Evolutionary conservation across 2,113 vertebrate species (phyloP).

Genomic region (Oxyura jamaicensis): DNA sequence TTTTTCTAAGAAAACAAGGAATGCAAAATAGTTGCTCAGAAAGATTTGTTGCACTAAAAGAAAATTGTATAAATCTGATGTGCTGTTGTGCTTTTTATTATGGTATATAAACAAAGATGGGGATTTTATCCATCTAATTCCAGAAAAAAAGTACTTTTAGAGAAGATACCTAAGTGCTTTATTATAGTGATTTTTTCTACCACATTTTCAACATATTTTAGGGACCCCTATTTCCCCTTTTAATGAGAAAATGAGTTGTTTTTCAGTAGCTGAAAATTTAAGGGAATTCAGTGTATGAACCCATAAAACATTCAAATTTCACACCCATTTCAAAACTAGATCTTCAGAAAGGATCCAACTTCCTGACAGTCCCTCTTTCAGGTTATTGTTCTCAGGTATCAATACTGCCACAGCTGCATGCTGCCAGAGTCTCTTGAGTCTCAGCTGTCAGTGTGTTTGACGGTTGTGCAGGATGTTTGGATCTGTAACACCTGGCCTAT

Average conservation of each 20-base stretch:
- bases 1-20: not conserved
- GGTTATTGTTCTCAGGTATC: not conserved
- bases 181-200: not conserved
- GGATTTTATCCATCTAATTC: not conserved
- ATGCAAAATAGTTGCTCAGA: not conserved
- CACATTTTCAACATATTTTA: not conserved
- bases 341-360: not conserved
- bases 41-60: not conserved
- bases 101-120: not conserved
- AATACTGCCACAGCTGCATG: not conserved
- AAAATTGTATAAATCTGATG: not conserved
- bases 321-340: not conserved
- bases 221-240: not conserved
- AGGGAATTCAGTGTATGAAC: not conserved
- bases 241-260: not conserved
- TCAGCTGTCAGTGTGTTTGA: not conserved
- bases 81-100: not conserved
- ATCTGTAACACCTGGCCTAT: not conserved
- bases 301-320: not conserved
- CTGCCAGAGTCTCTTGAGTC: not conserved
- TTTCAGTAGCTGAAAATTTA: not conserved
- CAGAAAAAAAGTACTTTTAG: not conserved
- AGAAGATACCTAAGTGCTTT: not conserved
- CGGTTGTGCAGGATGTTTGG: not conserved
- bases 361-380: not conserved